phyloP scores from a whole-genome alignment of 2,113 vertebrate genomes.

The Eclectus roratus region DNA sequence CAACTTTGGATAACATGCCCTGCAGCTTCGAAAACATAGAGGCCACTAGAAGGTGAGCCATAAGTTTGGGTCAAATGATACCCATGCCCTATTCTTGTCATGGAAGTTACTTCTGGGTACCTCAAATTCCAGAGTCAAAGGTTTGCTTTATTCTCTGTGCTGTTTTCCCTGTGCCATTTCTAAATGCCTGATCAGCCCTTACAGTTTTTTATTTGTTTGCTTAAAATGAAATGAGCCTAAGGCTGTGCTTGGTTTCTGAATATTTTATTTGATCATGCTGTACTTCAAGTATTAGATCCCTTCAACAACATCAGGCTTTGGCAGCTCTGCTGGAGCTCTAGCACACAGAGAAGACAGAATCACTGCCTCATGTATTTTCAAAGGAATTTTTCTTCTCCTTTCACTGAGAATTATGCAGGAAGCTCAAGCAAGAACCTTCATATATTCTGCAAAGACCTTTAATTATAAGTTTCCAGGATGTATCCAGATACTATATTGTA shows the following conservation, averaged over 20 bases:
- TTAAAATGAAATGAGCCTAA: constrained; percentile 27
- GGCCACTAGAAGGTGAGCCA: not conserved
- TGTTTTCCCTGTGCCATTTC: not conserved
- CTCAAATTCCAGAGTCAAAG: not conserved
- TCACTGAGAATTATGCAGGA: constrained; percentile 47
- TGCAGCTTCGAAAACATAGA: not conserved
- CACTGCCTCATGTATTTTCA: constrained; percentile 9
- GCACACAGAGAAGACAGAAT: not conserved
- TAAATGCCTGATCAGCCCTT: not conserved
- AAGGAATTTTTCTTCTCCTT: constrained; percentile 14
- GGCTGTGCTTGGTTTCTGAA: constrained; percentile 9
- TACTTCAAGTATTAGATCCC: not conserved
- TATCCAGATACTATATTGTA: not conserved
- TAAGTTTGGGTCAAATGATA: not conserved
- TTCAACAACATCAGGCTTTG: not conserved
- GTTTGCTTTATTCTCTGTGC: not conserved
- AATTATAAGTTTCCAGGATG: constrained; percentile 25
- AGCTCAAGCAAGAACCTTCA: constrained; percentile 21
- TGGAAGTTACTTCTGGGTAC: not conserved
- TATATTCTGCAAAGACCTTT: constrained; percentile 24
- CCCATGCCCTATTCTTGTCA: not conserved
- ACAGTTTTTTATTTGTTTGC: constrained; percentile 7
- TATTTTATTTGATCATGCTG: constrained; percentile 44
- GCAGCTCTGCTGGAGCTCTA: constrained; percentile 34
- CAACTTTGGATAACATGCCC: not conserved